Evolutionary conservation across 2,797 vertebrate species (phyloP).

Genomic region (Callimico goeldii): DNA sequence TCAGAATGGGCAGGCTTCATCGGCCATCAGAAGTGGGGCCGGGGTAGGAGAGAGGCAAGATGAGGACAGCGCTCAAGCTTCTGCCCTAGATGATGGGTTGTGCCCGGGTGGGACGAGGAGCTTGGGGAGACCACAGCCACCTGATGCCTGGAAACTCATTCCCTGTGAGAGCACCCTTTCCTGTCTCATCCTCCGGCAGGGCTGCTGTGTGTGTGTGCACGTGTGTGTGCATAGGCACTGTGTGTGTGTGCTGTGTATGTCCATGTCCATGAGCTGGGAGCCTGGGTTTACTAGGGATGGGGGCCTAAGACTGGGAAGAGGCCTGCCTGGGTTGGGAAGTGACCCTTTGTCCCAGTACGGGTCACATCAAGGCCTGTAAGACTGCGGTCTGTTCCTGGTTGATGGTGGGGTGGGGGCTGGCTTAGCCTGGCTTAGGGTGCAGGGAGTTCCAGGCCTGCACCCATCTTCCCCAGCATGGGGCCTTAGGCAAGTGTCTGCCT

Average conservation of each 20-base stretch:
- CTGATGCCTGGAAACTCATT: background rate
- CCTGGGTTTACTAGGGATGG: background rate
- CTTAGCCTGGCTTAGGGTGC: background rate
- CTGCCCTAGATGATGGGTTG: background rate
- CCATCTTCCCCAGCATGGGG: accelerated
- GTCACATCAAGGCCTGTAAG: background rate
- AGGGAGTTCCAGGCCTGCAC: background rate
- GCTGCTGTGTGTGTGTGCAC: background rate
- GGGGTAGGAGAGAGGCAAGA: accelerated
- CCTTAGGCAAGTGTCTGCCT: background rate
- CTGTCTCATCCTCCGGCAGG: background rate
- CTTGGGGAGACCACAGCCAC: background rate
- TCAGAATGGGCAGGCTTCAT: background rate
- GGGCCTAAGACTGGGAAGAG: background rate
- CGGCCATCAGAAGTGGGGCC: background rate
- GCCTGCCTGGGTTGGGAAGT: too few species aligned
- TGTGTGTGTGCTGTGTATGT: accelerated
- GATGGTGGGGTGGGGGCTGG: background rate
- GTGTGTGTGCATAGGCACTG: background rate
- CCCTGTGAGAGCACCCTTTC: background rate
- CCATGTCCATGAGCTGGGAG: background rate
- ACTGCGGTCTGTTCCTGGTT: accelerated
- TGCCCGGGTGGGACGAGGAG: background rate
- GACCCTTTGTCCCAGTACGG: background rate
- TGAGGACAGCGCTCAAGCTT: background rate